phyloP scores from a whole-genome alignment of 1,140 invertebrate species.

The Aethina tumida region DNA sequence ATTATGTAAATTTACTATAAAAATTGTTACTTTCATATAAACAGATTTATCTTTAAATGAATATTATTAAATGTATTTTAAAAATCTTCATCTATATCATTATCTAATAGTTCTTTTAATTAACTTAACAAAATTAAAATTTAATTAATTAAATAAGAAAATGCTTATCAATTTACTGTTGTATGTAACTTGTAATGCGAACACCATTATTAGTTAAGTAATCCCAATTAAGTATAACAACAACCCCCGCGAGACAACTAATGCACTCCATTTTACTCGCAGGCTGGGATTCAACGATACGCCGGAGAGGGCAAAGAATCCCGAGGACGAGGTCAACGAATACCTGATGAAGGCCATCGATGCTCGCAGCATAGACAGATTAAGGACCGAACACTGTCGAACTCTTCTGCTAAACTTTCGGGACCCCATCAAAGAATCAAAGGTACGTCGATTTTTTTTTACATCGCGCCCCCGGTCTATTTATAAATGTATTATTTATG shows the following conservation, averaged over 20 bases:
- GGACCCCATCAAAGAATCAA: conserved; percentile 64
- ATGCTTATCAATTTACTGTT: too few relatives aligned
- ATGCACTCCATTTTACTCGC: conserved; percentile 3
- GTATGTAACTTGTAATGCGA: not conserved
- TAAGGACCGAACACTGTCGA: conserved; percentile 75
- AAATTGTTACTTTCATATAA: too few relatives aligned
- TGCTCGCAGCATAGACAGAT: conserved; percentile 81
- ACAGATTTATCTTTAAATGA: too few relatives aligned
- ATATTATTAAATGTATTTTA: too few relatives aligned
- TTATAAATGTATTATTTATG: too few relatives aligned
- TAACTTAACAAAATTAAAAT: too few relatives aligned
- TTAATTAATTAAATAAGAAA: too few relatives aligned
- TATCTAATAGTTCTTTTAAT: too few relatives aligned
- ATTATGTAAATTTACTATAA: too few relatives aligned
- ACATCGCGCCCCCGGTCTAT: too few relatives aligned
- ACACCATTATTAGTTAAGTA: conserved; percentile 3
- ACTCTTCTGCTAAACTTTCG: conserved; percentile 74
- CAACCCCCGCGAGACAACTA: not conserved
- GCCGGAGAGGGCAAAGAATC: conserved; percentile 54
- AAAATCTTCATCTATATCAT: too few relatives aligned
- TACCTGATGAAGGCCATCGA: conserved; percentile 90
- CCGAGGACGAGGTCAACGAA: conserved; percentile 88
- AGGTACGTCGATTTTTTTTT: conserved; percentile 51
- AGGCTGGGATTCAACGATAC: conserved; percentile 58
- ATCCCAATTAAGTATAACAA: too few relatives aligned